Evolutionary conservation across 2,113 vertebrate genomes (phyloP), one percentile per base, ranked within the genome.

Genomic region (Nymphicus hollandicus): DNA sequence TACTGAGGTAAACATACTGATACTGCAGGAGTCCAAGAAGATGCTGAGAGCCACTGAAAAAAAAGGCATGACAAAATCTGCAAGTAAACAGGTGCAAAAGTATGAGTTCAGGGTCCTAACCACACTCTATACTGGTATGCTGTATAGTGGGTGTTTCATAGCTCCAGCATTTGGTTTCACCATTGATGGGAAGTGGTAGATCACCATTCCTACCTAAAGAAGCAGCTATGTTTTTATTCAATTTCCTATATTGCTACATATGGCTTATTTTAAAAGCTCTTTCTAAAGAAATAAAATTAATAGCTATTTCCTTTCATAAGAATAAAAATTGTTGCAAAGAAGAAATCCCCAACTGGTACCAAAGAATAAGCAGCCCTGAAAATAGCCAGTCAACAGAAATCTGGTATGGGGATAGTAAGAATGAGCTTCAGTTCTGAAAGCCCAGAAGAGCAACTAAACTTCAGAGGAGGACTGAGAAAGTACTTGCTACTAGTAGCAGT

Each of bases 391-490:
- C 68, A 58, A 61, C 9, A 72, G 18, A 87, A 86, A 86, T 73
- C 39, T 71, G 43, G 37, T 44, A 4, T 14, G 52, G 8, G 8
- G 20, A 24, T 1, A 86, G 55, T n/a, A 86, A 80, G 91, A 90
- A 68, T 24, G 7, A 31, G 12, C 33, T 43, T 37, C n/a, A 52
- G 23, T 47, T 81, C 35, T 66, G 29, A 88, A 90, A 90, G 25
- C 56, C 33, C 43, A 71, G 9, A 83, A 70, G 37, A 90, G 23
- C 16, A 78, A 63, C 58, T 77, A 46, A 85, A 63, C 50, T 88
- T 77, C 63, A 73, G 35, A 69, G 87, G 66, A 71, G 41, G 50
- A 65, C n/a, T 69, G 71, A 86, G 64, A 85, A 93, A 73, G 28
- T 56, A 72, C 37, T 81, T 64, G 37, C 37, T 63, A 52, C n/a